Evolutionary conservation across 2,113 vertebrate species (phyloP).

Genomic region (Dasyprocta punctata): DNA sequence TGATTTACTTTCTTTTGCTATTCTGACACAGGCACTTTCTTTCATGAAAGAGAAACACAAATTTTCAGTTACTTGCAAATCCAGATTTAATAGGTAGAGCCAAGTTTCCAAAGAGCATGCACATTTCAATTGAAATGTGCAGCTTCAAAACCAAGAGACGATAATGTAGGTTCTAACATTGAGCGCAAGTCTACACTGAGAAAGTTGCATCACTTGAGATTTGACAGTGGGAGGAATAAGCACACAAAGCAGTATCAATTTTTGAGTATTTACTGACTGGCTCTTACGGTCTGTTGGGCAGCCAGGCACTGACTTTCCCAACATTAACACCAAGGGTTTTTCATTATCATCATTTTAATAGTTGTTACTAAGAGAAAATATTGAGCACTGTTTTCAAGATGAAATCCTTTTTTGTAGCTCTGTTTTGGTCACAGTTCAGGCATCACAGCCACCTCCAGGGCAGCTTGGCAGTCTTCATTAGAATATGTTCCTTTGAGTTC

Average conservation of each 20-base stretch:
- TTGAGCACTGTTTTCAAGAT: neutral
- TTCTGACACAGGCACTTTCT: neutral
- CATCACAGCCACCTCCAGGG: neutral
- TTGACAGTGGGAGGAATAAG: neutral
- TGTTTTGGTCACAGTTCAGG: neutral
- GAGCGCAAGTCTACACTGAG: fast-evolving
- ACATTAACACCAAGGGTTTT: neutral
- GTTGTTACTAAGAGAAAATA: neutral
- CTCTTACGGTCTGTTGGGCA: neutral
- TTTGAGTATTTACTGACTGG: neutral
- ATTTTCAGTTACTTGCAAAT: neutral
- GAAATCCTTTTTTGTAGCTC: neutral
- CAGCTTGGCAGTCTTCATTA: fast-evolving
- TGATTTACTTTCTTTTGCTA: neutral
- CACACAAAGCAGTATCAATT: neutral
- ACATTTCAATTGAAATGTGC: neutral
- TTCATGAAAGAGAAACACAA: neutral
- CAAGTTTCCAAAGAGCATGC: neutral
- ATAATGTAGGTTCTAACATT: neutral
- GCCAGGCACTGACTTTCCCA: neutral
- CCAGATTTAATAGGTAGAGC: neutral
- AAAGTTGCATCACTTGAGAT: neutral
- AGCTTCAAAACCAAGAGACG: neutral
- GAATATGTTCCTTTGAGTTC: neutral
- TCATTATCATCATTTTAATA: neutral